Base-by-base conservation (phyloP, 64 coral and sea anemone species). In the Cladopsammia gracilis region DNA sequence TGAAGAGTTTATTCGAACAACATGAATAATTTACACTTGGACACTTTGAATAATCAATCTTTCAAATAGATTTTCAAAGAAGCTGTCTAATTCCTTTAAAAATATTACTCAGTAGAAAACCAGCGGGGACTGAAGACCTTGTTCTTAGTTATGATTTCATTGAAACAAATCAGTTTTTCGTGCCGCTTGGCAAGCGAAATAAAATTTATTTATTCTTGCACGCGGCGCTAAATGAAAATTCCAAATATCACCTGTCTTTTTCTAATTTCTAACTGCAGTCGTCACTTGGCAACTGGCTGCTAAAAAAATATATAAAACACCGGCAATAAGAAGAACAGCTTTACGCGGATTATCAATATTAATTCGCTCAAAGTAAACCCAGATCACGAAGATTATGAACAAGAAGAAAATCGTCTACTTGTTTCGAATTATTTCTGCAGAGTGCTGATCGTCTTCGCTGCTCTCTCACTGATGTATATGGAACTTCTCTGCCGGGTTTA, bases 301-400 rank as follows among this genome's bases (percentile, higher is more conserved):
- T 18, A 66, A 58, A 43, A 43, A 26, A 6, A 67, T 49, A 64
- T 67, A 68, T 25, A 18, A 62, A 68, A 84, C 62, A 68, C 43
- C 4, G 18, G 43, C 45, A 7, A 19, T 49, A 15, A 14, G 42
- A 46, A 73, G 56, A 45, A 64, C 79, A 20, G 79, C 79, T 82
- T 79, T 45, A 45, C 8, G 20, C 7, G 18, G 60, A 68, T 66
- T 49, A 84, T 46, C 13, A 23, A 23, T 10, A 18, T 48, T 84
- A 84, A 84, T 24, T 84, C 42, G 34, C 10, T 95, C 25, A 96
- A 4, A 96, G 52, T n/a, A 96, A 80, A 45, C 95, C 95, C 58
- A 96, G 85, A 65, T 96, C 95, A 10, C 80, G 88, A 4, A 96
- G 65, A 86, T 96, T 96, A 93, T 96, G 95, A 10, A 96, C 95